These are phyloP conservation scores for Borostomias antarcticus DNA, from an alignment of 2,797 vertebrate species.

Conservation along the genomic window DNA sequence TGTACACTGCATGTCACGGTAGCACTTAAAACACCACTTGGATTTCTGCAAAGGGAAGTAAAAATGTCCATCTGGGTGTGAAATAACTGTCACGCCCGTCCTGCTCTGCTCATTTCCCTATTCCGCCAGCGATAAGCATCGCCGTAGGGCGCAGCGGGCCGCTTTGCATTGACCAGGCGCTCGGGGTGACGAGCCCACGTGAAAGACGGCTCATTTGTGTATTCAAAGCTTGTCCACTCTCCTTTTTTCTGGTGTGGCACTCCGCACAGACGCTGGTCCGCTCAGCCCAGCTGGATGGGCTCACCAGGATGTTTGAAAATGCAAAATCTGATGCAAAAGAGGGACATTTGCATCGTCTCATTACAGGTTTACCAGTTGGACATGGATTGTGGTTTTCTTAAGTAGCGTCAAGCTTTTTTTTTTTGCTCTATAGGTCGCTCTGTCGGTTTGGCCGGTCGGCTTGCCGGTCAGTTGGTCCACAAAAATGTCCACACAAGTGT, in stretches of 20 bases:
- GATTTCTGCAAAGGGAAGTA: constrained; percentile 67
- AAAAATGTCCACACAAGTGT: no score
- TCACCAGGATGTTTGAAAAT: constrained; percentile 60
- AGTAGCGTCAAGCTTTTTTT: neutral
- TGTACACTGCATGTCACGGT: no score
- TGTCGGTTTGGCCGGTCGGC: no score
- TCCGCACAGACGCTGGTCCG: neutral
- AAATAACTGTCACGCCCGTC: constrained; percentile 68
- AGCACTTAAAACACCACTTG: constrained; percentile 32
- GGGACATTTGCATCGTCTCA: constrained; percentile 74
- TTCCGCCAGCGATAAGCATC: constrained; percentile 67
- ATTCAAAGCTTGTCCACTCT: constrained; percentile 69
- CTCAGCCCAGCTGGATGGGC: constrained; percentile 36
- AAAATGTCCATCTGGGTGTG: constrained; percentile 4
- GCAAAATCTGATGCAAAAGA: constrained; percentile 80
- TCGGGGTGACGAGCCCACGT: constrained; percentile 46
- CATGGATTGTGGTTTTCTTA: constrained; percentile 27
- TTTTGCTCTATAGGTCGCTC: no score
- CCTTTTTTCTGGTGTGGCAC: constrained; percentile 31
- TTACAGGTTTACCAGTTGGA: constrained; percentile 26
- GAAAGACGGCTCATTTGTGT: constrained; percentile 71
- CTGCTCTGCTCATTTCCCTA: constrained; percentile 67
- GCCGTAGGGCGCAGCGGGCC: constrained; percentile 44
- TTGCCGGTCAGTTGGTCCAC: no score
- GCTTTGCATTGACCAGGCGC: constrained; percentile 70